A percentile compares a stretch with the other conserved stretches of the same genome.
Evolutionary conservation across 2,797 vertebrate species (phyloP).

Genomic region (Caiman crocodilus): DNA sequence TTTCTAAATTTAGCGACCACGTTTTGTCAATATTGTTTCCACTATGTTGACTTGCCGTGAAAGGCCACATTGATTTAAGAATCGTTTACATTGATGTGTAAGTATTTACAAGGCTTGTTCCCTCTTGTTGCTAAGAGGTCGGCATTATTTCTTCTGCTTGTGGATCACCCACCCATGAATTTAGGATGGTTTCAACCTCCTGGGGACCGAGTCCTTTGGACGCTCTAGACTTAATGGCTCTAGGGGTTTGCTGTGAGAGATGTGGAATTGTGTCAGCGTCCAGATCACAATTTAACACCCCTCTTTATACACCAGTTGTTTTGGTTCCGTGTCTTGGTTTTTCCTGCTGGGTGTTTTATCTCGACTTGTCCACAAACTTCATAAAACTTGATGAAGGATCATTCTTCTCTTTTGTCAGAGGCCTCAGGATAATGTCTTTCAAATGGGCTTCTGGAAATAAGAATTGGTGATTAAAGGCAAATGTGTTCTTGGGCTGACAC

Average conservation of each 20-base stretch:
- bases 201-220: fast-evolving
- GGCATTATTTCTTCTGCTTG: fast-evolving
- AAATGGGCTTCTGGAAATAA: not conserved
- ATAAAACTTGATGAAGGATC: fast-evolving
- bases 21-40: not conserved
- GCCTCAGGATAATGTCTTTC: fast-evolving
- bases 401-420: not conserved
- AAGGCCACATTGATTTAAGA: not conserved
- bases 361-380: not conserved
- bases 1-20: fast-evolving
- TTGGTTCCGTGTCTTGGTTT: not conserved
- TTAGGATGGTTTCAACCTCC: not conserved
- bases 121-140: not conserved
- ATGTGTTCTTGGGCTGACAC: too few relatives aligned
- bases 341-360: too few relatives aligned
- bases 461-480: not conserved
- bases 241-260: not conserved
- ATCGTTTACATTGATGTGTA: fast-evolving
- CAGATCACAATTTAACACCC: not conserved
- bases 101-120: not conserved
- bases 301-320: not conserved
- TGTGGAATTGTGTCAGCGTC: fast-evolving
- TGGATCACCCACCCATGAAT: not conserved
- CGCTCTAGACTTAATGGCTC: fast-evolving
- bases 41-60: not conserved